A percentile compares a stretch with the other conserved stretches of the same genome.
Evolutionary conservation across 2,888 invertebrate species (phyloP).

Genomic region (Eudemis profundana): DNA sequence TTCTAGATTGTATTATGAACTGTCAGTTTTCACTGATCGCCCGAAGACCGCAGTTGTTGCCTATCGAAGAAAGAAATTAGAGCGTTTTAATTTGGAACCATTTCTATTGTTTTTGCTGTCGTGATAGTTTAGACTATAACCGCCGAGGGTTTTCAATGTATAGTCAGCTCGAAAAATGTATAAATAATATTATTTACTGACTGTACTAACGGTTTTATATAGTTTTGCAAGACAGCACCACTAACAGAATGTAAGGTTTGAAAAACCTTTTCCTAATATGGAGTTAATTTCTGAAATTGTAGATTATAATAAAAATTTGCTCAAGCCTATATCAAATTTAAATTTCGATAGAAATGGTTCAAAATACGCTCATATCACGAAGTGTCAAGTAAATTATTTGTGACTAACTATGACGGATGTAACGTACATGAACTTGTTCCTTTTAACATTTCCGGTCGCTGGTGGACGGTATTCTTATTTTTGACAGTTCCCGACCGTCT

Average conservation of each 20-base stretch:
- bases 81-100: neutral
- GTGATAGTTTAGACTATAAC: too few relatives aligned
- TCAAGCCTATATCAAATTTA: neutral
- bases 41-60: neutral
- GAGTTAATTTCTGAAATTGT: neutral
- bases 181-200: too few relatives aligned
- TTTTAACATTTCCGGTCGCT: neutral
- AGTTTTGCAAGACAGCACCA: too few relatives aligned
- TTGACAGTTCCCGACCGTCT: conserved; percentile 11
- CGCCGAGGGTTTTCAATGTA: too few relatives aligned
- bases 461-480: neutral
- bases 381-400: conserved; percentile 32
- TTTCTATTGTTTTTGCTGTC: neutral
- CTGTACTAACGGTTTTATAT: too few relatives aligned
- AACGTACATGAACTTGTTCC: neutral
- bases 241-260: too few relatives aligned
- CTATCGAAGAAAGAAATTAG: neutral
- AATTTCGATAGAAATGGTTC: conserved; percentile 6
- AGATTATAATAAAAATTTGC: neutral
- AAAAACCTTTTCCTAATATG: too few relatives aligned
- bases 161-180: too few relatives aligned
- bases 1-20: neutral
- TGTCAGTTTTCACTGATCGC: conserved; percentile 5
- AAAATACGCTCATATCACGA: neutral
- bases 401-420: conserved; percentile 20